Percentiles rank a stretch among this genome's conserved stretches.
phyloP scores from a whole-genome alignment of 2,888 invertebrate species.

The Watsonalla binaria region DNA sequence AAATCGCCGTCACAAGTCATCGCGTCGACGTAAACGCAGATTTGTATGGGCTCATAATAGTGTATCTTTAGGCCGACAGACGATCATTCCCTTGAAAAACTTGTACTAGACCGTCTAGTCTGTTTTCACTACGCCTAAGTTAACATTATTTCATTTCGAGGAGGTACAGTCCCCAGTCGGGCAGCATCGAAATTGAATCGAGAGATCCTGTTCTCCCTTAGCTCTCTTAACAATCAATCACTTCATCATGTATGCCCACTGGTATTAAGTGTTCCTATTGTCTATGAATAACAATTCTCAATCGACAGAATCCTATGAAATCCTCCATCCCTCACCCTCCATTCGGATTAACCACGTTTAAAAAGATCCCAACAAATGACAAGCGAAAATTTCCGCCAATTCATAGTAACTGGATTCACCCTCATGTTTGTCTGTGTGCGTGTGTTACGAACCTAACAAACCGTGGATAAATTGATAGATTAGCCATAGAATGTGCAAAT shows the following conservation, averaged over 20 bases:
- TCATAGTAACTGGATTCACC: constrained; percentile 35
- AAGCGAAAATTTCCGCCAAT: constrained; percentile 52
- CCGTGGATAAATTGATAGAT: constrained; percentile 74
- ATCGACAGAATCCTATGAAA: constrained; percentile 3
- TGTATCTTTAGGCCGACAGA: too few species aligned
- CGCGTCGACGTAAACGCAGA: too few species aligned
- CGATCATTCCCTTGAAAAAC: too few species aligned
- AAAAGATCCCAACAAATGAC: constrained; percentile 53
- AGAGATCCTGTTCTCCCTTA: neutral
- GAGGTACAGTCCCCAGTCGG: too few species aligned
- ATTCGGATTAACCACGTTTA: constrained; percentile 19
- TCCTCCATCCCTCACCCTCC: constrained; percentile 5
- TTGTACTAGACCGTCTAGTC: too few species aligned
- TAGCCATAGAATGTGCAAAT: constrained; percentile 60
- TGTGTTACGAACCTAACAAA: constrained; percentile 57
- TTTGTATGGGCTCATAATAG: too few species aligned
- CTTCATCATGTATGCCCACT: neutral
- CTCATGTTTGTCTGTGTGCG: constrained; percentile 13
- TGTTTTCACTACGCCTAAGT: too few species aligned
- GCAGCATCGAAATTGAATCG: too few species aligned
- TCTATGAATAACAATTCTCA: neutral
- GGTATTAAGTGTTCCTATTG: neutral
- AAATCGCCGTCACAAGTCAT: too few species aligned
- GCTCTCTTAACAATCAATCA: neutral
- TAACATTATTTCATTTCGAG: too few species aligned